Conservation (phyloP, 2,888 invertebrate species). For the Molorchus minor region DNA sequence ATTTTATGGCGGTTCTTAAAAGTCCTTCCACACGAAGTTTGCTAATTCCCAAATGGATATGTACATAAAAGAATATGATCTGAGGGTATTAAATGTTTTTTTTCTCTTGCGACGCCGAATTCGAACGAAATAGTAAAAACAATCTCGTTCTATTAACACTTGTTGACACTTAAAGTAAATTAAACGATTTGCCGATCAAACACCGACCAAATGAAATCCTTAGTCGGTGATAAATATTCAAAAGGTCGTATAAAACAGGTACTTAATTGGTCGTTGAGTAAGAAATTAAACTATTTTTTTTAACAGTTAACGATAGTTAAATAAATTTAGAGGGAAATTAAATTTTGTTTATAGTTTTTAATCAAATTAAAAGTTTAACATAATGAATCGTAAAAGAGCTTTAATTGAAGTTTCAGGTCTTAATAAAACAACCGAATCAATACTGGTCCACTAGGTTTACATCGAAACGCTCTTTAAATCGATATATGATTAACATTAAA, state of each 20-base stretch:
- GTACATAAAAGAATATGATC: no score
- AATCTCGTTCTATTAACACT: neutral
- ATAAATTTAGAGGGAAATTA: slow-evolving; percentile 11
- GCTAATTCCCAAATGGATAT: slow-evolving; percentile 2
- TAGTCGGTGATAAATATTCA: slow-evolving; percentile 6
- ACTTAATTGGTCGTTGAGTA: slow-evolving; percentile 4
- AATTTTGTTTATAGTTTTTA: slow-evolving; percentile 23
- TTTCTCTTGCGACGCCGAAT: neutral
- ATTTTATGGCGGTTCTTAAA: slow-evolving; percentile 48
- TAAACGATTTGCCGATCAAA: neutral
- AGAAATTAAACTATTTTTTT: slow-evolving; percentile 16
- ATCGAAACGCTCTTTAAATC: slow-evolving; percentile 3
- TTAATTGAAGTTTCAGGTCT: slow-evolving; percentile 19
- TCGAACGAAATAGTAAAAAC: no score
- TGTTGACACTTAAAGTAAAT: neutral
- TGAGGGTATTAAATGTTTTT: no score
- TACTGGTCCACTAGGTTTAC: slow-evolving; percentile 1
- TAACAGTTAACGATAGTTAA: slow-evolving; percentile 5
- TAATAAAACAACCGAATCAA: slow-evolving; percentile 8
- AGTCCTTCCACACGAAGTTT: neutral
- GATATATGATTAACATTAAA: slow-evolving; percentile 11
- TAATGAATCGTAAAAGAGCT: slow-evolving; percentile 13
- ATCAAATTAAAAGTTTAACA: slow-evolving; percentile 16
- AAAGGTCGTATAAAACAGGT: slow-evolving; percentile 1
- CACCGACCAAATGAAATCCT: neutral